These are phyloP conservation scores for Drosophila paulistorum DNA, from an alignment of 1,140 invertebrate genomes.

Conservation along the genomic window DNA sequence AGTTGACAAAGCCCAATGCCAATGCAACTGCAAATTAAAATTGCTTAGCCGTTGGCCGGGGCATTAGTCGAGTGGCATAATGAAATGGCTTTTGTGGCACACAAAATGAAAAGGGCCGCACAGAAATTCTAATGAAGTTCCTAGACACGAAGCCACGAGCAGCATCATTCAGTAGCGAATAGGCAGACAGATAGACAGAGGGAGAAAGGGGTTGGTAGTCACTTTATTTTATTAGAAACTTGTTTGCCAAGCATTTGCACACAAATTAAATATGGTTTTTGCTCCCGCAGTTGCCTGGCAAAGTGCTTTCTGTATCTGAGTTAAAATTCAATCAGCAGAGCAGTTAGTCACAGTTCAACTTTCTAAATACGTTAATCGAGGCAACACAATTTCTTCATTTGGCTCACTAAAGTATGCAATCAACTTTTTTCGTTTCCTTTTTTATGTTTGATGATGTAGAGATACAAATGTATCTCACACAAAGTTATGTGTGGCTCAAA, in stretches of 20 bases:
- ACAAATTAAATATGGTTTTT: slow-evolving; percentile 65
- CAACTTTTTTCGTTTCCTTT: slow-evolving; percentile 31
- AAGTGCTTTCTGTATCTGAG: slow-evolving; percentile 13
- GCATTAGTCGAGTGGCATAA: slow-evolving; percentile 57
- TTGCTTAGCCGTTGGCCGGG: slow-evolving; percentile 58
- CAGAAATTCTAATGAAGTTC: slow-evolving; percentile 67
- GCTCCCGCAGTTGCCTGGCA: slow-evolving; percentile 9
- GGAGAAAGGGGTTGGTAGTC: slow-evolving; percentile 35
- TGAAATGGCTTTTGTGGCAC: slow-evolving; percentile 63
- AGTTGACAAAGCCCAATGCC: slow-evolving; percentile 62
- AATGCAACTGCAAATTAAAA: slow-evolving; percentile 75
- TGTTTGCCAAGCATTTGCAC: slow-evolving; percentile 64
- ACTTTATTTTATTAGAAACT: slow-evolving; percentile 79
- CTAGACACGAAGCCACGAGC: neutral
- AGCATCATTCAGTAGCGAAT: too few relatives aligned
- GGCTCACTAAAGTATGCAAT: slow-evolving; percentile 50
- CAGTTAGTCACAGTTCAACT: slow-evolving; percentile 48
- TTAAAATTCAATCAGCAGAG: slow-evolving; percentile 63
- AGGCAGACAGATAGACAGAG: slow-evolving; percentile 1
- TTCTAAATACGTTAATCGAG: slow-evolving; percentile 58
- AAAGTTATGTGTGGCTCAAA: neutral
- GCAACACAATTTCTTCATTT: slow-evolving; percentile 71
- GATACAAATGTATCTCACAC: slow-evolving; percentile 4
- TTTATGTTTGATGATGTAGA: too few relatives aligned
- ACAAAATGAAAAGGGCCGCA: slow-evolving; percentile 54